Conservation (phyloP, 1,140 invertebrate genomes). For the Rhopalosiphum maidis region DNA sequence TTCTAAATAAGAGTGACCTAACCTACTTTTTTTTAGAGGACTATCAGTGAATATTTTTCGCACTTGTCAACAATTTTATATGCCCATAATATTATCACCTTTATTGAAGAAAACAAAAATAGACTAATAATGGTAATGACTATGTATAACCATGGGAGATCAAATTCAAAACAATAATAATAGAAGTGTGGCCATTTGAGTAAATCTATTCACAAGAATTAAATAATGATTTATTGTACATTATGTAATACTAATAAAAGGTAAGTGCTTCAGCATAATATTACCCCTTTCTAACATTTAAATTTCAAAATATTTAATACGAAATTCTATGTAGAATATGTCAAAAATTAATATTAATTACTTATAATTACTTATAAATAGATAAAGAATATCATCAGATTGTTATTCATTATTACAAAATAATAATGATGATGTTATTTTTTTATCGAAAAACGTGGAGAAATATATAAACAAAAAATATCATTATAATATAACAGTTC, state of each 20-base stretch:
- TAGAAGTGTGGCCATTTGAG: neutral
- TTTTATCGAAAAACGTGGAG: neutral
- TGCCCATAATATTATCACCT: neutral
- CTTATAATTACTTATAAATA: no score
- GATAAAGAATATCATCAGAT: neutral
- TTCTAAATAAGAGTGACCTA: constrained; percentile 44
- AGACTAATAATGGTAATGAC: neutral
- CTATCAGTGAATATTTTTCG: neutral
- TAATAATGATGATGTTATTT: neutral
- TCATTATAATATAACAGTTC: neutral
- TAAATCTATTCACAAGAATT: neutral
- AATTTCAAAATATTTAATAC: neutral
- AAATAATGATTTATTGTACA: neutral
- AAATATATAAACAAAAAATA: neutral
- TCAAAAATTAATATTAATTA: neutral
- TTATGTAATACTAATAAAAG: neutral
- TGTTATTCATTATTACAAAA: neutral
- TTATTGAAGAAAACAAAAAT: neutral
- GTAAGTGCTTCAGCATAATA: neutral
- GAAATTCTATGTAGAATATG: neutral
- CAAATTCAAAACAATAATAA: neutral
- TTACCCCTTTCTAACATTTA: neutral
- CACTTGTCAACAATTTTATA: neutral
- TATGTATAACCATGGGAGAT: neutral
- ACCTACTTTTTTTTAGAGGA: constrained; percentile 28